Percentiles rank a stretch among this genome's conserved stretches.
These are phyloP conservation scores for Thymelicus acteon DNA, from an alignment of 2,888 invertebrate genomes.

Conservation along the genomic window DNA sequence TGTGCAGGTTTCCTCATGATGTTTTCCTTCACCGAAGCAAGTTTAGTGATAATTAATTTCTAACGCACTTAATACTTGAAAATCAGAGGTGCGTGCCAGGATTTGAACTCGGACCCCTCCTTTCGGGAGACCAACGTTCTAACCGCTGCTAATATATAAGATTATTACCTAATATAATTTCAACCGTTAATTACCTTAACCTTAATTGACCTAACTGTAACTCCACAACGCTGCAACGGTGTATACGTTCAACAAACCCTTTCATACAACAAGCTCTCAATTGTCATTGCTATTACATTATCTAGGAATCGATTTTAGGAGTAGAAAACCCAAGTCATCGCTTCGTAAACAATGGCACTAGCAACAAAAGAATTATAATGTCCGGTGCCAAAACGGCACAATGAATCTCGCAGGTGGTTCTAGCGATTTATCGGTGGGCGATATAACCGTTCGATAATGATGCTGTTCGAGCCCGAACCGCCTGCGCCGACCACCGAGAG, in stretches of 20 bases:
- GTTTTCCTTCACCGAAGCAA: too few species aligned
- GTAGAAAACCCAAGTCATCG: constrained; percentile 69
- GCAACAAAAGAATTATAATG: constrained; percentile 80
- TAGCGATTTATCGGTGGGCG: constrained; percentile 75
- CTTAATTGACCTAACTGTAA: constrained; percentile 28
- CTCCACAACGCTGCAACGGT: constrained; percentile 3
- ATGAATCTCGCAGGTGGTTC: constrained; percentile 73
- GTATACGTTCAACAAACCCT: constrained; percentile 25
- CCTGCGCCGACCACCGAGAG: too few species aligned
- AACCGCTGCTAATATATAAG: neutral
- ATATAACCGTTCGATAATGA: constrained; percentile 70
- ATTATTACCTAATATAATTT: neutral
- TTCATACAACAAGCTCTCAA: constrained; percentile 21
- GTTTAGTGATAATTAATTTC: too few species aligned
- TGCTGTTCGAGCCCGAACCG: too few species aligned
- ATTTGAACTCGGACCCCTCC: too few species aligned
- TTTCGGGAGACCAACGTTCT: too few species aligned
- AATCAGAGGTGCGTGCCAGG: too few species aligned
- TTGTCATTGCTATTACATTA: constrained; percentile 43
- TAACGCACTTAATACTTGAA: too few species aligned
- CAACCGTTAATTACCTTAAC: neutral
- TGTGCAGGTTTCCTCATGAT: too few species aligned
- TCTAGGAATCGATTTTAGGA: constrained; percentile 46
- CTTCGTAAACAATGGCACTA: constrained; percentile 74
- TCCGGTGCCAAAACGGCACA: constrained; percentile 75